phyloP scores from a whole-genome alignment of 2,797 vertebrate genomes.

The Helarctos malayanus region DNA sequence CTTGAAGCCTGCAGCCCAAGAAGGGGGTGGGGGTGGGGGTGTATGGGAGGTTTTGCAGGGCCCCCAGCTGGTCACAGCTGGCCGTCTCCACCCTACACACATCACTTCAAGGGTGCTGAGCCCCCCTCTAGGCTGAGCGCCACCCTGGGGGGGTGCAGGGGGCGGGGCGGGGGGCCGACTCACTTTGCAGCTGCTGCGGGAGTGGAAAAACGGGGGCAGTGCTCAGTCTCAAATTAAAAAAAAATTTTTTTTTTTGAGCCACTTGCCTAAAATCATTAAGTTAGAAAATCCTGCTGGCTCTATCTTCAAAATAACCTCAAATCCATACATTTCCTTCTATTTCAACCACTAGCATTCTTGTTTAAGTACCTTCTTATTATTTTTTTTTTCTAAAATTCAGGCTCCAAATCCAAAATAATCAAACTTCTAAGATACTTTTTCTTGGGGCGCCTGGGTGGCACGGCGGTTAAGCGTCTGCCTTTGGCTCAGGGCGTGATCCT shows the following conservation, averaged over 20 bases:
- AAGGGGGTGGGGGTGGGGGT: slow-evolving; percentile 30
- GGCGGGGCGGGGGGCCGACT: neutral
- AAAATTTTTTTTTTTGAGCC: neutral
- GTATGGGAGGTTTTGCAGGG: slow-evolving; percentile 67
- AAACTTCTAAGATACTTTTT: neutral
- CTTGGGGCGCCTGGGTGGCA: too few species aligned
- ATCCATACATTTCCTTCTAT: neutral
- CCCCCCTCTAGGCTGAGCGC: neutral
- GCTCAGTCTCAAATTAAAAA: slow-evolving; percentile 68
- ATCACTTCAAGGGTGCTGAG: neutral
- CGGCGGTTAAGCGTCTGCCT: too few species aligned
- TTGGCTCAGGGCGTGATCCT: too few species aligned
- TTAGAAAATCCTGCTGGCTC: neutral
- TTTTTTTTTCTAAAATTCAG: neutral
- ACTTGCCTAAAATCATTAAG: neutral
- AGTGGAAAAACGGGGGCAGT: slow-evolving; percentile 85
- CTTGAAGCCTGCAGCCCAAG: slow-evolving; percentile 72
- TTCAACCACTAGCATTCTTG: neutral
- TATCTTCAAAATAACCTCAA: neutral
- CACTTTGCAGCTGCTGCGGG: slow-evolving; percentile 75
- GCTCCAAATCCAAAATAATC: neutral
- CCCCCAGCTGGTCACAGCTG: slow-evolving; percentile 37
- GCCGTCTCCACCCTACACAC: slow-evolving; percentile 41
- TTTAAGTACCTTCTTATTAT: neutral
- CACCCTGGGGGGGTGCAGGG: slow-evolving; percentile 38